Conservation (phyloP, 2,888 invertebrate species). For the Hanleya hanleyi region DNA sequence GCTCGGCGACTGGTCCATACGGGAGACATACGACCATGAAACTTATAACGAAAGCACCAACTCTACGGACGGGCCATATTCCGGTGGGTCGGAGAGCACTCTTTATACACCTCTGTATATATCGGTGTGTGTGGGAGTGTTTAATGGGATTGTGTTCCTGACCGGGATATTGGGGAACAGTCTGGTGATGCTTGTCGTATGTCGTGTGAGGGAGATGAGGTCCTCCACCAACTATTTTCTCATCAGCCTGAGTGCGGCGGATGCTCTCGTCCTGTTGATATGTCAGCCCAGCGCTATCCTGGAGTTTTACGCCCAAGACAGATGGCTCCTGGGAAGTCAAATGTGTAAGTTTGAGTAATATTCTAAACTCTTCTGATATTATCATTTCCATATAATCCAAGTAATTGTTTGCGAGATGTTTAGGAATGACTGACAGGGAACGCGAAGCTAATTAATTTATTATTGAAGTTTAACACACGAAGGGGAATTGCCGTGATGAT, state of each 20-base stretch:
- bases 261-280: conserved; percentile 90
- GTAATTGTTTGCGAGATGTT: no score
- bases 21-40: no score
- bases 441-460: no score
- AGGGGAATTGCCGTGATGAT: no score
- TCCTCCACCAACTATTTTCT: conserved; percentile 96
- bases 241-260: conserved; percentile 93
- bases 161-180: conserved; percentile 93
- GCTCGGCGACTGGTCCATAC: no score
- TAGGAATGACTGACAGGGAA: no score
- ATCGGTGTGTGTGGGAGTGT: conserved; percentile 88
- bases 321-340: conserved; percentile 92
- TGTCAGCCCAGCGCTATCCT: conserved; percentile 95
- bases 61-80: no score
- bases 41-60: no score
- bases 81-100: no score
- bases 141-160: conserved; percentile 91
- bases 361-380: no score
- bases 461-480: no score
- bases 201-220: conserved; percentile 93
- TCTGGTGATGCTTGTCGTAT: conserved; percentile 93
- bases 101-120: conserved; percentile 80
- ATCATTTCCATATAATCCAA: no score
- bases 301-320: conserved; percentile 93
- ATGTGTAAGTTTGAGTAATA: conserved; percentile 97